Percentiles rank a stretch among this genome's conserved stretches.
phyloP scores from a whole-genome alignment of 64 coral and sea anemone genomes.

The Trachythela sp. region DNA sequence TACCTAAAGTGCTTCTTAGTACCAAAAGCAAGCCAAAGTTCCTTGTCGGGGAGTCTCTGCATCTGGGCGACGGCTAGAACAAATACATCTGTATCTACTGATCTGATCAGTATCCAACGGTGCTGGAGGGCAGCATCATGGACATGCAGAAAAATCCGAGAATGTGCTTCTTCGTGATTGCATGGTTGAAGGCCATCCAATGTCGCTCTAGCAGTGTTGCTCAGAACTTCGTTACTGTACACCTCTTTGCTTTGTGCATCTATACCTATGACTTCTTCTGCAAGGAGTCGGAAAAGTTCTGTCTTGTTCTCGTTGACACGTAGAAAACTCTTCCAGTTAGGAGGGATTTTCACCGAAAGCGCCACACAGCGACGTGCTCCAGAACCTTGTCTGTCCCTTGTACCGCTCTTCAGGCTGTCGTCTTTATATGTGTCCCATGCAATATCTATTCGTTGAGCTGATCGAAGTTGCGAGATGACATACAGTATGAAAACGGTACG shows the following conservation, averaged over 20 bases:
- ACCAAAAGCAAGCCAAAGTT: constrained; percentile 55
- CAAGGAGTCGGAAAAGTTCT: constrained; percentile 44
- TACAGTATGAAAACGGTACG: constrained; percentile 29
- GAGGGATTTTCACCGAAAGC: constrained; percentile 17
- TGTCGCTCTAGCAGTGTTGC: background rate
- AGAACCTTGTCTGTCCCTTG: constrained; percentile 40
- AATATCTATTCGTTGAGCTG: constrained; percentile 36
- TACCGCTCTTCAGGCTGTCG: constrained; percentile 30
- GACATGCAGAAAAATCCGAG: constrained; percentile 39
- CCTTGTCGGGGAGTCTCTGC: constrained; percentile 4
- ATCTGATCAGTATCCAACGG: background rate
- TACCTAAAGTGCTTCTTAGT: constrained; percentile 28
- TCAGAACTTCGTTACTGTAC: background rate
- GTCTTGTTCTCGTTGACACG: constrained; percentile 47
- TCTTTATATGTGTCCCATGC: constrained; percentile 44
- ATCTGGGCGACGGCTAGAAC: constrained; percentile 25
- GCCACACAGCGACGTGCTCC: constrained; percentile 26
- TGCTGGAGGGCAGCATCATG: background rate
- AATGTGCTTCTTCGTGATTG: constrained; percentile 37
- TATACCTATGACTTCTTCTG: background rate
- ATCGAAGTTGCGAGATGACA: constrained; percentile 11
- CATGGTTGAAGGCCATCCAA: constrained; percentile 31
- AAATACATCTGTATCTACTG: constrained; percentile 49
- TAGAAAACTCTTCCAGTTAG: constrained; percentile 49
- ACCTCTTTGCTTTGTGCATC: constrained; percentile 14